Base-by-base conservation (phyloP, 2,797 vertebrate genomes). In the Borostomias antarcticus region DNA sequence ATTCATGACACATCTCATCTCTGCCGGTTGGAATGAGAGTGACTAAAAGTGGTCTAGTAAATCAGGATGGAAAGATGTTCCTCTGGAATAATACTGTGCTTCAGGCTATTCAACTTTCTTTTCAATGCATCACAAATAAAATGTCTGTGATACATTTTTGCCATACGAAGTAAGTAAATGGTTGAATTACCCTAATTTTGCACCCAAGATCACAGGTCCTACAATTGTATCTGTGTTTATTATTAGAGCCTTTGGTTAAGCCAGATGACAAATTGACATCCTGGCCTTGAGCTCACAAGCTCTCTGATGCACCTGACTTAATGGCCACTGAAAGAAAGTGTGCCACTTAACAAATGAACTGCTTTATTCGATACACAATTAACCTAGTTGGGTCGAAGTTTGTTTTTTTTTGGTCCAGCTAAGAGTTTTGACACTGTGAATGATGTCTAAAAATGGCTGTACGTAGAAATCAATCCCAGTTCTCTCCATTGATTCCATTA, bases 401-500 rank as follows among this genome's bases (percentile, higher is more conserved):
- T 1, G 10, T 35, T 45, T 45, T 45, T 43, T 86, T 82, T 85
- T 76, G 76, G 78, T 70, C 73, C 81, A 68, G 66, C 54, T 50
- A 61, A 59, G 76, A 88, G 86, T 81, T 88, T 84, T 87, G 86
- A 86, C 81, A 70, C 48, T 69, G 10, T 48, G 79, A 89, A 82
- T 77, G 85, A 88, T 85, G 82, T 88, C 87, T 89, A 89, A 90
- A 92, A 91, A 89, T 82, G 85, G 86, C 80, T 69, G 74, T 62
- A 72, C 77, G 82, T 68, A 65, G 83, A 82, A 88, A 92, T 92
- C 90, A 86, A 90, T 92, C 82, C 85, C 73, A 54, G 66, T 81
- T 87, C 83, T 86, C 82, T 82, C 78, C 87, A 91, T 90, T 90
- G 90, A 90, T 91, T 91, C 86, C 90, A 90, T 91, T 92, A 92